phyloP scores from a whole-genome alignment of 2,113 vertebrate species.

The Morone saxatilis region DNA sequence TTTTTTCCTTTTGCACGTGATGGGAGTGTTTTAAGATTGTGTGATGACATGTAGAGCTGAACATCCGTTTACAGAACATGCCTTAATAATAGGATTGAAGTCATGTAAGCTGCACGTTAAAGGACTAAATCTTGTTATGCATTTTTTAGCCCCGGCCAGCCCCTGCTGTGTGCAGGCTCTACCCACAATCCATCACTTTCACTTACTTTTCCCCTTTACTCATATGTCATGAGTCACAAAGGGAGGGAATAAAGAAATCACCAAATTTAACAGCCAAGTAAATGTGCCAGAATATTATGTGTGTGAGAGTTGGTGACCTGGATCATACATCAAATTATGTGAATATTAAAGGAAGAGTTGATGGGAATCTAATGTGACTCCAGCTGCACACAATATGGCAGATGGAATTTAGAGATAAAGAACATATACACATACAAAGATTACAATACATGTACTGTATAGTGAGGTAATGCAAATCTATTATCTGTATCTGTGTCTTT shows the following conservation, averaged over 20 bases:
- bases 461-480: too few relatives aligned
- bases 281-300: constrained; percentile 13
- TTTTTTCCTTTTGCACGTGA: constrained; percentile 15
- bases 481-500: too few relatives aligned
- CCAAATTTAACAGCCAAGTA: constrained; percentile 5
- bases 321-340: constrained; percentile 8
- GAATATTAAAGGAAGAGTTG: background rate
- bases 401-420: background rate
- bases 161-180: constrained; percentile 2
- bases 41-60: background rate
- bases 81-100: constrained; percentile 5
- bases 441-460: background rate
- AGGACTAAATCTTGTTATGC: constrained; percentile 19
- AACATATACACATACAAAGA: background rate
- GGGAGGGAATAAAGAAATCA: constrained; percentile 7
- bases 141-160: background rate
- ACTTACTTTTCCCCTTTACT: constrained; percentile 17
- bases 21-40: background rate
- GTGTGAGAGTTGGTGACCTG: constrained; percentile 20
- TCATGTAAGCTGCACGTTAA: constrained; percentile 3
- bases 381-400: constrained; percentile 5
- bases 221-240: constrained; percentile 35
- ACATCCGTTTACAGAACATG: background rate
- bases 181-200: constrained; percentile 48
- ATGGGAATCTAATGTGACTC: background rate